Evolutionary conservation across 2,797 vertebrate species (phyloP).

Genomic region (Telmatherina bonti): DNA sequence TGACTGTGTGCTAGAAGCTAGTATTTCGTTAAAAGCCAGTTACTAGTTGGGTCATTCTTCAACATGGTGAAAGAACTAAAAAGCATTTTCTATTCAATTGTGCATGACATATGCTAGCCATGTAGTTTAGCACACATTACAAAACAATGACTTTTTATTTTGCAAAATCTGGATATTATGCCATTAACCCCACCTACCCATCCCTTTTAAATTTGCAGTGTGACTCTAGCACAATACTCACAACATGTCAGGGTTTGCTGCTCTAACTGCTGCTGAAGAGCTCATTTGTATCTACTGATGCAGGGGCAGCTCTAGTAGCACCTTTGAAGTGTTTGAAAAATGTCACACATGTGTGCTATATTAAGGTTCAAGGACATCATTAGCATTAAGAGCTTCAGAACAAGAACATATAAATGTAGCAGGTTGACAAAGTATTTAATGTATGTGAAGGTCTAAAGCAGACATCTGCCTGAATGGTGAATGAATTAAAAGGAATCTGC

Average conservation of each 20-base stretch:
- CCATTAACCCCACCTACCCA: not conserved
- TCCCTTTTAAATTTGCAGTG: conserved; percentile 1
- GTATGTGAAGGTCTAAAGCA: not conserved
- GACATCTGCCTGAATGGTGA: not conserved
- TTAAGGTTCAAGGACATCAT: conserved; percentile 5
- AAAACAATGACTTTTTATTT: conserved; percentile 48
- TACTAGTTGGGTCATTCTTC: no score
- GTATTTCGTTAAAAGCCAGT: no score
- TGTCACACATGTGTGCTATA: not conserved
- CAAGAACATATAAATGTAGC: not conserved
- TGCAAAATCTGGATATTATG: conserved; percentile 7
- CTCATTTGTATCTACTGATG: conserved; percentile 27
- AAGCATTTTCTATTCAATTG: not conserved
- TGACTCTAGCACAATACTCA: not conserved
- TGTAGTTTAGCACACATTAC: not conserved
- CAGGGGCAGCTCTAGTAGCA: not conserved
- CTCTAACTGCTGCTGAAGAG: conserved; percentile 24
- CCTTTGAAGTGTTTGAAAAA: conserved; percentile 8
- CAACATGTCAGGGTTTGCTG: not conserved
- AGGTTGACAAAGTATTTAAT: conserved; percentile 1
- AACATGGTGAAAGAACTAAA: not conserved
- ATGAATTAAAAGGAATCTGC: conserved; percentile 36
- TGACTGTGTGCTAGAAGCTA: no score
- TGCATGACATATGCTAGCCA: not conserved
- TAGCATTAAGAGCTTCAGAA: not conserved